Conservation (phyloP, 2,888 invertebrate genomes). For the Cabera pusaria region DNA sequence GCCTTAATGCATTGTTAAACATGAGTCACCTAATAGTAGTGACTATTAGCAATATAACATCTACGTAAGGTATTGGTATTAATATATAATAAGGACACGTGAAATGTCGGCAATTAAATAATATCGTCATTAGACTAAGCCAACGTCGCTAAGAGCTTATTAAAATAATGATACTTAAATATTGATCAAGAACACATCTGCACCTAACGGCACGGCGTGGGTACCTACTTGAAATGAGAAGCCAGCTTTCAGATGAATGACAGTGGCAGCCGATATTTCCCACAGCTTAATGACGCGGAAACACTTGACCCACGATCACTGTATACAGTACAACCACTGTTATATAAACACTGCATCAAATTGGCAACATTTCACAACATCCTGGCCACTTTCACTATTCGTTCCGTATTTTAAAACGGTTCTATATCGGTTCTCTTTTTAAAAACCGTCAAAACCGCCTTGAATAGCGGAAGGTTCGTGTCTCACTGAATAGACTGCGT, state of each 20-base stretch:
- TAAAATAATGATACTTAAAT: background rate
- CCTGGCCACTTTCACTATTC: constrained; percentile 65
- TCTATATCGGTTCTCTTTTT: constrained; percentile 42
- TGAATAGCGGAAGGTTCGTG: constrained; percentile 38
- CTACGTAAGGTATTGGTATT: too few species aligned
- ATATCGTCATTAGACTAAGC: too few species aligned
- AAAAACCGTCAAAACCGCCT: constrained; percentile 43
- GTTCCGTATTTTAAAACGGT: constrained; percentile 42
- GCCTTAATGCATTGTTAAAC: too few species aligned
- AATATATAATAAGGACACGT: too few species aligned
- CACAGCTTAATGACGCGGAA: constrained; percentile 25
- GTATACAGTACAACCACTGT: constrained; percentile 13
- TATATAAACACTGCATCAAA: constrained; percentile 35
- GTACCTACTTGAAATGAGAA: constrained; percentile 28
- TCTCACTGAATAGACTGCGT: constrained; percentile 56
- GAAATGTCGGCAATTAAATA: too few species aligned
- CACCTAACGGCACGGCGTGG: constrained; percentile 12
- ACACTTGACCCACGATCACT: constrained; percentile 19
- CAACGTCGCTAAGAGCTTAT: too few species aligned
- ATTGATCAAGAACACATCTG: constrained; percentile 2
- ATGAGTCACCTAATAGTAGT: too few species aligned
- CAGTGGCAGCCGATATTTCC: constrained; percentile 19
- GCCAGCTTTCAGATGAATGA: constrained; percentile 25
- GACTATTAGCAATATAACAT: too few species aligned
- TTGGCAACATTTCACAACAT: constrained; percentile 45